Evolutionary conservation across 1,140 invertebrate genomes (phyloP), one percentile per base, ranked within the genome.

Genomic region (Drosophila pseudoobscura): DNA sequence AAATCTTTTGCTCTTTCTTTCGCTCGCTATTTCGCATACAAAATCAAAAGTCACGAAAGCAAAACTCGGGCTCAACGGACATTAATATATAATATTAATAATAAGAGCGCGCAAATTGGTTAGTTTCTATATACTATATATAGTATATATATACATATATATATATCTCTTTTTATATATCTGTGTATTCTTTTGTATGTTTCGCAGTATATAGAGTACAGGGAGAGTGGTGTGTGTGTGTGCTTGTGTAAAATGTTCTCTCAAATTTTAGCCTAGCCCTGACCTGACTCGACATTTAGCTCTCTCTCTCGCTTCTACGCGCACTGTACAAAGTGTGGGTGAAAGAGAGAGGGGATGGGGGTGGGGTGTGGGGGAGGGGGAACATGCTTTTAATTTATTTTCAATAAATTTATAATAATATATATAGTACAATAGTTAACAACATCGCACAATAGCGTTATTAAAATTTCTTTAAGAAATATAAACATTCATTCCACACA

Each of bases 401-500:
- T 59, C 50, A 75, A 75, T 75, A 75, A 75, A 75, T 75, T 66
- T 75, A 75, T 75, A 75, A 75, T 75, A 75, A 66, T 75, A 78
- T 52, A 77, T 85, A 85, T 85, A 87, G 80, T 85, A 87, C 80
- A 89, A 89, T 90, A 90, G 84, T 90, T 90, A 90, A 90, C 89
- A 90, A 89, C 83, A 89, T 90, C 89, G 89, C 89, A 87, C 65
- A 91, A 89, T 91, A 89, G 84, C 89, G 89, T 83, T 91, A 90
- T 91, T 90, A 87, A 89, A 90, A 91, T 90, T 91, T 91, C 89
- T 90, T 91, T 91, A 91, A 91, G 89, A 91, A 91, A 91, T 91
- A 91, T 90, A 90, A 88, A 89, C 85, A 84, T 89, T 80, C 65
- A 85, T 85, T 69, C 66, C 85, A 80, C 80, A 77, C 82, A 87